phyloP scores from a whole-genome alignment of 2,797 vertebrate species.

The Pantherophis vulpinus region DNA sequence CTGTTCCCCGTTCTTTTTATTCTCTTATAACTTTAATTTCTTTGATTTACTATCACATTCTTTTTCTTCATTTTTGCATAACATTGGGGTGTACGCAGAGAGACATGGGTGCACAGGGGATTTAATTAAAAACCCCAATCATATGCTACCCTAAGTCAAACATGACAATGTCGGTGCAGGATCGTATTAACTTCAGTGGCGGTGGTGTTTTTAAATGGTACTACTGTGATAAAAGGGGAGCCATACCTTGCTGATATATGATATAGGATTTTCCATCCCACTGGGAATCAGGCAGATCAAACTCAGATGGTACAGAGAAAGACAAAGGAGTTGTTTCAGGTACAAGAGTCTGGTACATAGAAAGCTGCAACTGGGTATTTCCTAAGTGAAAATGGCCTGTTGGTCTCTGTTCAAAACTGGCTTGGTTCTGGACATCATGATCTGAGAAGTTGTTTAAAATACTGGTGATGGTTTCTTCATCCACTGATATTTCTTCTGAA shows the following conservation, averaged over 20 bases:
- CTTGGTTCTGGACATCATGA: neutral
- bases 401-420: neutral
- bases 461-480: conserved; percentile 15
- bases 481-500: conserved; percentile 2
- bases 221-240: neutral
- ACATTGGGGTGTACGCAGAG: neutral
- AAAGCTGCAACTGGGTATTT: neutral
- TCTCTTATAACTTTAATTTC: neutral
- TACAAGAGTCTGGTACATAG: neutral
- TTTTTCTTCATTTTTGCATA: neutral
- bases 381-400: neutral
- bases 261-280: neutral
- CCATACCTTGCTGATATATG: neutral
- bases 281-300: neutral
- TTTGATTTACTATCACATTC: neutral
- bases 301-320: neutral
- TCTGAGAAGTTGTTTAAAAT: conserved; percentile 28
- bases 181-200: neutral
- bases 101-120: neutral
- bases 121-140: neutral
- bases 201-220: neutral
- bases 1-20: neutral
- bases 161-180: neutral
- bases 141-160: neutral
- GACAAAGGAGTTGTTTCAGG: neutral